phyloP scores from a whole-genome alignment of 2,888 invertebrate genomes.

The Erebia epiphron region DNA sequence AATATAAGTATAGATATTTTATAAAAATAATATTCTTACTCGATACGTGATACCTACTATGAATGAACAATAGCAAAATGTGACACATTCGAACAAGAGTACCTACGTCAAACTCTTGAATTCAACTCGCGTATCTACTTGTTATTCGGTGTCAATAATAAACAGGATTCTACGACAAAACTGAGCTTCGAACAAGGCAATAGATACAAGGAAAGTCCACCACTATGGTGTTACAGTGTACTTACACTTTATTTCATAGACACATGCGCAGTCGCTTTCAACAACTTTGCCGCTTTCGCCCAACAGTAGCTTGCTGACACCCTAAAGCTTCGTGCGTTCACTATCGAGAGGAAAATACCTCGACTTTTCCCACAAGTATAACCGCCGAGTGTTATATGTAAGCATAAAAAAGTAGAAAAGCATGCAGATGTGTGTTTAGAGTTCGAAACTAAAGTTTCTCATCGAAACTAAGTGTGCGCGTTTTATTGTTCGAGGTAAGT shows the following conservation, averaged over 20 bases:
- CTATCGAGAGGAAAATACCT: slow-evolving; percentile 47
- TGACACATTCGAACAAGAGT: not conserved
- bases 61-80: not conserved
- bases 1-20: too few relatives aligned
- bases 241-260: slow-evolving; percentile 44
- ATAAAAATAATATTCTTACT: not conserved
- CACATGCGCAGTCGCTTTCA: slow-evolving; percentile 58
- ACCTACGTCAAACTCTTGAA: not conserved
- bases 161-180: not conserved
- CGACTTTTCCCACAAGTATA: slow-evolving; percentile 50
- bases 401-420: slow-evolving; percentile 70
- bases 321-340: slow-evolving; percentile 54
- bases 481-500: slow-evolving; percentile 68
- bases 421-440: slow-evolving; percentile 76
- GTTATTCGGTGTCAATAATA: slow-evolving; percentile 4
- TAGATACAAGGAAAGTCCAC: slow-evolving; percentile 35
- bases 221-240: slow-evolving; percentile 30
- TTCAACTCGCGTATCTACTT: slow-evolving; percentile 3
- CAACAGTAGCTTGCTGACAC: slow-evolving; percentile 63
- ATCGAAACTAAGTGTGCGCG: slow-evolving; percentile 66
- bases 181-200: not conserved
- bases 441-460: slow-evolving; percentile 48
- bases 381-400: slow-evolving; percentile 74
- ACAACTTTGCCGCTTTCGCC: slow-evolving; percentile 44
- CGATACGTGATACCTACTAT: not conserved